Percentiles rank a stretch among this genome's conserved stretches.
Conservation (phyloP, 2,797 vertebrate genomes). For the Rhabdophis nuchalis region DNA sequence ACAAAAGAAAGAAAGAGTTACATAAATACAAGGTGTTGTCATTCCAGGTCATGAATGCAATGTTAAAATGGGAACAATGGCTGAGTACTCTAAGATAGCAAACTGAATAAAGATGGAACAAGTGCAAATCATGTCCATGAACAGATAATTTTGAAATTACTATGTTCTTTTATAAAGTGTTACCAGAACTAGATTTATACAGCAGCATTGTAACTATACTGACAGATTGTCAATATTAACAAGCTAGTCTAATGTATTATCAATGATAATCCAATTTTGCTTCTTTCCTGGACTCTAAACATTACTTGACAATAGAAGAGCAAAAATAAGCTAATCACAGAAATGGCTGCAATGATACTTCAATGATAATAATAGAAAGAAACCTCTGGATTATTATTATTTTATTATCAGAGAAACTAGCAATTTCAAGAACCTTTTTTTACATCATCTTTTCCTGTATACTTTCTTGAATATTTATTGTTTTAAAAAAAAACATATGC, state of each 20-base stretch:
- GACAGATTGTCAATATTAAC: conserved; percentile 71
- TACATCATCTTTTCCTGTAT: not conserved
- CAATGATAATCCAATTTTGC: conserved; percentile 70
- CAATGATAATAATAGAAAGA: conserved; percentile 41
- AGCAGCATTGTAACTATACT: conserved; percentile 63
- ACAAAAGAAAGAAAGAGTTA: not conserved
- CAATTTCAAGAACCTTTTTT: not conserved
- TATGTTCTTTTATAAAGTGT: conserved; percentile 63
- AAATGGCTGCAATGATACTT: conserved; percentile 11
- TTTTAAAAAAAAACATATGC: not conserved
- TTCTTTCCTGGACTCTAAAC: conserved; percentile 61
- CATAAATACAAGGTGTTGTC: not conserved
- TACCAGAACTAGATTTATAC: conserved; percentile 61
- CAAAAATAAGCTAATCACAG: conserved; percentile 44
- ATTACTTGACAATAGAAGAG: conserved; percentile 56
- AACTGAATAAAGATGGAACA: not conserved
- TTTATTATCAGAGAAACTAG: not conserved
- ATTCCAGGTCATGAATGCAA: not conserved
- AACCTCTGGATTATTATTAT: conserved; percentile 42
- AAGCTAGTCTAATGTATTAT: conserved; percentile 68
- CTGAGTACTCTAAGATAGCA: not conserved
- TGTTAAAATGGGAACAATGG: conserved; percentile 6
- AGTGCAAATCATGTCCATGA: conserved; percentile 29
- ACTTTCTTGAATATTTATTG: not conserved
- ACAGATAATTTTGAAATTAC: conserved; percentile 60